Conservation (phyloP, 1,140 invertebrate genomes). For the Nylanderia fulva region DNA sequence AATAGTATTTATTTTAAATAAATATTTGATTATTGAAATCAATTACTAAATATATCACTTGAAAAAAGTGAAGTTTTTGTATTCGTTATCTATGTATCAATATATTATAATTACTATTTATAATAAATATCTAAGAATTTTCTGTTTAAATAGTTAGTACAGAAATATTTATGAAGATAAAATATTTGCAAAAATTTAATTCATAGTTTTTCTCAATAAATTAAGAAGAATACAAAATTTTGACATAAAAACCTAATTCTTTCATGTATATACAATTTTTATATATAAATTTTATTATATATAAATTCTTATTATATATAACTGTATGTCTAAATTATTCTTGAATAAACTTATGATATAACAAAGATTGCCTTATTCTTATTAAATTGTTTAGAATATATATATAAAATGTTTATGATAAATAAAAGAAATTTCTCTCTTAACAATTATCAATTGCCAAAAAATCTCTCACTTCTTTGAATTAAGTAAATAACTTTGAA, state of each 20-base stretch:
- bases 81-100: background rate
- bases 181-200: background rate
- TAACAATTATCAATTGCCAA: background rate
- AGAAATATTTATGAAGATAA: background rate
- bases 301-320: background rate
- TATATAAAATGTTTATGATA: background rate
- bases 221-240: background rate
- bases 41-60: background rate
- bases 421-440: background rate
- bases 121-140: background rate
- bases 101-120: background rate
- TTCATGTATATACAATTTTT: background rate
- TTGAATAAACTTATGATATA: background rate
- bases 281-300: background rate
- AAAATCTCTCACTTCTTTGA: background rate
- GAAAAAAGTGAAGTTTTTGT: too few species aligned
- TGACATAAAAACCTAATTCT: background rate
- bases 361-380: background rate
- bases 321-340: background rate
- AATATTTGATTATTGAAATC: too few species aligned
- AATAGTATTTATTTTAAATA: background rate
- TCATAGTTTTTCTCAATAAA: background rate
- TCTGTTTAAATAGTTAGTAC: background rate
- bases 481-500: background rate
- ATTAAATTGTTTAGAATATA: background rate